Base-by-base conservation (phyloP, 2,797 vertebrate species). In the Somateria mollissima region DNA sequence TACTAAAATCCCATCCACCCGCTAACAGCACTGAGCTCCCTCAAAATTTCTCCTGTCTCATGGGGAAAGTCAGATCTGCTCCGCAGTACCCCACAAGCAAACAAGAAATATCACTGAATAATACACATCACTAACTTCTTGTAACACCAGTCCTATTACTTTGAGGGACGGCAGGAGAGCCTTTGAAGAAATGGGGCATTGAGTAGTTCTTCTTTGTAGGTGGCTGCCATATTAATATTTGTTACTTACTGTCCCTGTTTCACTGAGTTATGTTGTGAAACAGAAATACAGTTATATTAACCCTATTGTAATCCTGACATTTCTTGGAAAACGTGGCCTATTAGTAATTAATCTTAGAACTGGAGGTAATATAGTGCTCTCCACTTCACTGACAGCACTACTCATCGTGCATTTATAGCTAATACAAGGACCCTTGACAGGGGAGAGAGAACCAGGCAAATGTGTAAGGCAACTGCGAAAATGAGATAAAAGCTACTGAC, bases 271-370 rank as follows among this genome's bases (percentile, higher is more conserved):
- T 43, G 66, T 32, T 79, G 71, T 2, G 11, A 87, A 65, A 70
- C 62, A 88, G 22, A 86, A 49, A 57, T 27, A 45, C 24, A 84
- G 77, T 6, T 58, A 56, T 41, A 83, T 66, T 80, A 95, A 89
- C 77, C 84, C 69, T 19, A 47, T 6, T 57, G 84, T 65, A 94
- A 47, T 65, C 61, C 54, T 78, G 69, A 58, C 84, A 58, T 15
- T 71, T 16, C 0, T 0, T 12, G 65, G 65, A 87, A 89, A 92
- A 69, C 16, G 30, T 47, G 57, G 45, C 80, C 72, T 47, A 8
- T 79, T 53, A 72, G 86, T 77, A 95, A 95, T 95, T 94, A 89
- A 96, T 94, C 90, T 89, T 27, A 36, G 65, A 85, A 65, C 72
- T 72, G 20, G 36, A 89, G 77, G 83, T 41, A 92, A 80, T 66